phyloP scores from a whole-genome alignment of 2,113 vertebrate genomes.

The Dendrocopos noguchii region DNA sequence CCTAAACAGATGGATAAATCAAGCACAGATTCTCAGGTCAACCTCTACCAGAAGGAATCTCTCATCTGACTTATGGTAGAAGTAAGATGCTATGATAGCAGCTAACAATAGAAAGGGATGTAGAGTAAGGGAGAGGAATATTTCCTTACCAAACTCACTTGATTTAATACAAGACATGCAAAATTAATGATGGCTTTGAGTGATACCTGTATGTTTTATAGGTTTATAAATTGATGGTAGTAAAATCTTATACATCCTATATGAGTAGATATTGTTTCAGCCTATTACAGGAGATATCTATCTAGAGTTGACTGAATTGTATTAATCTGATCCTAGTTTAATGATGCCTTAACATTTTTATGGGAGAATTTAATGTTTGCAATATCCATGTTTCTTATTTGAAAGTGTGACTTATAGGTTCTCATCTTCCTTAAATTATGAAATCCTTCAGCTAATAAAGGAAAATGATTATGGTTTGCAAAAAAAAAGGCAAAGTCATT shows the following conservation, averaged over 20 bases:
- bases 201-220: slow-evolving; percentile 83
- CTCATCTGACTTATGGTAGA: slow-evolving; percentile 70
- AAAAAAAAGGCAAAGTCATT: slow-evolving; percentile 81
- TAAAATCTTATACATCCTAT: slow-evolving; percentile 80
- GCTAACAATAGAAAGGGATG: slow-evolving; percentile 61
- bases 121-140: slow-evolving; percentile 38
- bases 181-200: slow-evolving; percentile 78
- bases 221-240: slow-evolving; percentile 81
- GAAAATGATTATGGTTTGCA: slow-evolving; percentile 85
- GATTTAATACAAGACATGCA: slow-evolving; percentile 75
- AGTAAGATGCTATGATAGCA: slow-evolving; percentile 60
- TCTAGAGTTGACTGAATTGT: slow-evolving; percentile 83
- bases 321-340: slow-evolving; percentile 87
- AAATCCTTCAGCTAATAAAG: slow-evolving; percentile 87
- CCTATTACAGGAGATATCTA: slow-evolving; percentile 81
- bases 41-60: slow-evolving; percentile 67
- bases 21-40: slow-evolving; percentile 66
- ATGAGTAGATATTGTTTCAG: slow-evolving; percentile 82
- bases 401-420: slow-evolving; percentile 86
- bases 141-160: slow-evolving; percentile 61
- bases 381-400: slow-evolving; percentile 86
- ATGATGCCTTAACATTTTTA: slow-evolving; percentile 88
- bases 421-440: slow-evolving; percentile 86
- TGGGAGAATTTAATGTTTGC: slow-evolving; percentile 85
- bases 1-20: slow-evolving; percentile 67